A percentile compares a stretch with the other conserved stretches of the same genome.
These are phyloP conservation scores for Drosophila pruinosa DNA, from an alignment of 1,140 invertebrate species.

Conservation along the genomic window DNA sequence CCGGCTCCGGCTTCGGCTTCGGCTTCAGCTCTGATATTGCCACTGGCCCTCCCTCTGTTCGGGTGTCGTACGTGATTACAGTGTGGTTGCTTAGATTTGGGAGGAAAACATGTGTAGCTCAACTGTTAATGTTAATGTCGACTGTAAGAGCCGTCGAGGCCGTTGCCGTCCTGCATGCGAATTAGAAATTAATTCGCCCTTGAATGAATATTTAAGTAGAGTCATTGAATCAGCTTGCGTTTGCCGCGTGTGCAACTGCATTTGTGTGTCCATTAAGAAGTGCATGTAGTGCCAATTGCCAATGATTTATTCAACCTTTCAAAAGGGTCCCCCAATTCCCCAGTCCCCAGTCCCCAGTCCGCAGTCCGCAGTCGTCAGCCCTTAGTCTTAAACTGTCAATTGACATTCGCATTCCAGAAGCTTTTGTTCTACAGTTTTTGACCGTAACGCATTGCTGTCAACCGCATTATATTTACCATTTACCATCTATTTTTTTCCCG, in stretches of 20 bases:
- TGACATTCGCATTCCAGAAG: slow-evolving; percentile 37
- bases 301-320: slow-evolving; percentile 34
- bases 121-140: slow-evolving; percentile 73
- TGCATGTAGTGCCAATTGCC: slow-evolving; percentile 14
- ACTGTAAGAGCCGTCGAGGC: slow-evolving; percentile 44
- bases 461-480: slow-evolving; percentile 20
- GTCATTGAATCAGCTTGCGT: slow-evolving; percentile 38
- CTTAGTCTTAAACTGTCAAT: slow-evolving; percentile 6
- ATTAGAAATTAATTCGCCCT: slow-evolving; percentile 79
- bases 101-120: slow-evolving; percentile 79
- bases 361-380: not conserved
- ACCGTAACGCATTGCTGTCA: slow-evolving; percentile 42
- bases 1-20: not conserved
- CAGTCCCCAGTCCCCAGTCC: not conserved
- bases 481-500: slow-evolving; percentile 13
- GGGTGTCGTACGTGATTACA: slow-evolving; percentile 62
- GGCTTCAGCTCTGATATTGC: too few species aligned
- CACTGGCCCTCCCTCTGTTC: too few species aligned
- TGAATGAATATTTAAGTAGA: slow-evolving; percentile 52
- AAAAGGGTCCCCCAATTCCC: not conserved
- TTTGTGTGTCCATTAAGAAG: slow-evolving; percentile 19
- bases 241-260: slow-evolving; percentile 45
- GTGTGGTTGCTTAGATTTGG: slow-evolving; percentile 71
- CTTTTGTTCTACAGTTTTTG: slow-evolving; percentile 34
- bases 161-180: slow-evolving; percentile 70